Evolutionary conservation across 2,113 vertebrate species (phyloP).

Genomic region (Tragelaphus imberbis): DNA sequence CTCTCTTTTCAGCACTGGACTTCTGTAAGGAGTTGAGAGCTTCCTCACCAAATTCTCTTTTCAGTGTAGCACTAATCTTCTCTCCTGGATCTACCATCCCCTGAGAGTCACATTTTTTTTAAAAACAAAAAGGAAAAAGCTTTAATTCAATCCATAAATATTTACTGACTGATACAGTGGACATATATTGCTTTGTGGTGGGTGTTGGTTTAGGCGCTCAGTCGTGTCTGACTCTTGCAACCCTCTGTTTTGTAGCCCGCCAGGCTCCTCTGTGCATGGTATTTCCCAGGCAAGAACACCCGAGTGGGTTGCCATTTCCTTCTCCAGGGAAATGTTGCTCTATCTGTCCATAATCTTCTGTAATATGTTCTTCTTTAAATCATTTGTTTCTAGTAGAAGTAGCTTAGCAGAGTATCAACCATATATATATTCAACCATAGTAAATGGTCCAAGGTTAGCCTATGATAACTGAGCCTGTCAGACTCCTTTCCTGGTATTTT

Average conservation of each 20-base stretch:
- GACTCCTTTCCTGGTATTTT: background rate
- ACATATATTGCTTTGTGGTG: background rate
- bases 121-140: background rate
- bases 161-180: background rate
- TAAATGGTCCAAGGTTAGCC: background rate
- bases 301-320: background rate
- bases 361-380: background rate
- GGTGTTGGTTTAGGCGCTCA: background rate
- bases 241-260: background rate
- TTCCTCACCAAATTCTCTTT: constrained; percentile 94
- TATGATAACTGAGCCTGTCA: background rate
- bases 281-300: background rate
- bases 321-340: background rate
- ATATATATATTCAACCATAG: background rate
- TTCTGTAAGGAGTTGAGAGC: constrained; percentile 88
- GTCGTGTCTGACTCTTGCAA: background rate
- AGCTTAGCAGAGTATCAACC: background rate
- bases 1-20: constrained; percentile 74
- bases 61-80: constrained; percentile 88
- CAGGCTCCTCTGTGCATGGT: background rate
- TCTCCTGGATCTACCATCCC: constrained; percentile 98
- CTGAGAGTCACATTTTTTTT: constrained; percentile 67
- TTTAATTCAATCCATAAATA: background rate
- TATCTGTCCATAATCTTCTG: background rate
- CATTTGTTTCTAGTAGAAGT: background rate